Base-by-base conservation (phyloP, 2,888 invertebrate species). In the Halictus ligatus region DNA sequence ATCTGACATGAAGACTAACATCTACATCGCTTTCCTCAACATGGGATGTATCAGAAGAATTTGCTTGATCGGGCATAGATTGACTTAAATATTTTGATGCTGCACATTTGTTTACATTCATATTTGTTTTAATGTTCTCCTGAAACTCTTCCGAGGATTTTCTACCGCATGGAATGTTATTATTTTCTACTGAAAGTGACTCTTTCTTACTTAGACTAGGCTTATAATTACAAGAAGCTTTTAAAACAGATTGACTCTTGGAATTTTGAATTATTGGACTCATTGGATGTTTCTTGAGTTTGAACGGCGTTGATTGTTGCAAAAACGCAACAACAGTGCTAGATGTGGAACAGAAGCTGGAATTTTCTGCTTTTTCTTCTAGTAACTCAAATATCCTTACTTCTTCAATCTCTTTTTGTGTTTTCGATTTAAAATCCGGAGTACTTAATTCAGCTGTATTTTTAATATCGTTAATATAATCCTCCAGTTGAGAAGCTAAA, bases 301-400 rank as follows among this genome's bases (percentile, higher is more conserved):
- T 91, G 46, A 86, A 91, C 15, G 95, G 95, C 3, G 95, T 95
- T 40, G 95, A 94, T 78, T 95, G 95, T 80, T 94, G 95, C 81
- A 97, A 92, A 86, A 97, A 96, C 29, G 96, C 96, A 78, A 96
- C 95, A 43, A 97, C 96, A 75, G 97, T 96, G 75, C 97, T 97
- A 64, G 97, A 97, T 76, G 97, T 96, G 86, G 97, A 96, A 93
- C 96, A 97, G 90, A 98, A 97, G 92, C 97, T 97, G 40, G 97
- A 97, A 93, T 96, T 96, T 74, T 96, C 96, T 8, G 97, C 97
- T 94, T 97, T 97, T 91, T 97, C 96, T 95, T 98, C 98, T 58
- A 98, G 95, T 10, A 97, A 94, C 92, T 98, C 98, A 95, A 98
- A 98, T 92, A 98, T 96, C 85, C 96, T 96, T 87, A 98, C 96